Evolutionary conservation across 2,797 vertebrate species (phyloP).

Genomic region (Scolopax bukidnonensis): DNA sequence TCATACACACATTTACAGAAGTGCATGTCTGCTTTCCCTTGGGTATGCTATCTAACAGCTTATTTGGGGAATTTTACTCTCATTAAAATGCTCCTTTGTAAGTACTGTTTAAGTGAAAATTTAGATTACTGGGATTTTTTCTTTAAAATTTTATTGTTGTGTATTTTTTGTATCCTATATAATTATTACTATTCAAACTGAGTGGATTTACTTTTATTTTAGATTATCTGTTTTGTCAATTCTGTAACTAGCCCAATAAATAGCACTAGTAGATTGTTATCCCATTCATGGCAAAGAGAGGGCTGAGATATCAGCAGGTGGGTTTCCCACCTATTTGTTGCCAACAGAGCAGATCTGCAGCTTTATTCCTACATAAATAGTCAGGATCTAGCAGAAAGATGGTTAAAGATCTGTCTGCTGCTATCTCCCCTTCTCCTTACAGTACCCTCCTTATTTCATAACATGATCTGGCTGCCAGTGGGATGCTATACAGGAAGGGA

Average conservation of each 20-base stretch:
- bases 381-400: background rate
- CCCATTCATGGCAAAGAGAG: background rate
- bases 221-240: background rate
- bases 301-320: constrained; percentile 1
- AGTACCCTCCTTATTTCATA: background rate
- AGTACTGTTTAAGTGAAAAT: background rate
- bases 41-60: background rate
- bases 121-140: background rate
- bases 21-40: background rate
- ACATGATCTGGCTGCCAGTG: background rate
- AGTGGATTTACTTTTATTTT: background rate
- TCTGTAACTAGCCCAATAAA: background rate
- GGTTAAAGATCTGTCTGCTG: background rate
- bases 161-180: background rate
- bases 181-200: background rate
- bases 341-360: background rate
- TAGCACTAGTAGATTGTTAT: background rate
- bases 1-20: background rate
- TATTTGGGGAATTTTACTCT: background rate
- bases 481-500: background rate
- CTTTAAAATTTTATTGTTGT: background rate
- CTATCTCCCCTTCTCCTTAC: background rate
- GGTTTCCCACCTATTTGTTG: constrained; percentile 58
- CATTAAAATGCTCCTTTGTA: background rate
- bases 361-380: background rate